A percentile compares a stretch with the other conserved stretches of the same genome.
Evolutionary conservation across 2,797 vertebrate species (phyloP).

Genomic region (Danio jaintianensis): DNA sequence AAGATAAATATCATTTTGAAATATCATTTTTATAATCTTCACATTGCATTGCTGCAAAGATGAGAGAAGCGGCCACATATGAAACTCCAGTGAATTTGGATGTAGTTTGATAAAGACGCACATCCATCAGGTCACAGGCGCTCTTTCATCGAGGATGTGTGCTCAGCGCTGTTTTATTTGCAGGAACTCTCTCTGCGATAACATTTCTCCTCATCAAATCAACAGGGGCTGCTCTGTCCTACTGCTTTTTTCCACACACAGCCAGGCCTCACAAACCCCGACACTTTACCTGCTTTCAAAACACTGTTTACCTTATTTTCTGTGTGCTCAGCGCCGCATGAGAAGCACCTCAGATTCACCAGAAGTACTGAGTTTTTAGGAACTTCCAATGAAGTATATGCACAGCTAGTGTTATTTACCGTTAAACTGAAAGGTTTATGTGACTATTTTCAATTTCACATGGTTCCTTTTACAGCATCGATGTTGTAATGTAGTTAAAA

Average conservation of each 20-base stretch:
- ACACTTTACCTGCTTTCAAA: conserved; percentile 74
- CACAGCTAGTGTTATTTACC: too few species aligned
- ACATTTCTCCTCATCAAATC: conserved; percentile 76
- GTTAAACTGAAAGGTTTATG: too few species aligned
- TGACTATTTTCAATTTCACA: too few species aligned
- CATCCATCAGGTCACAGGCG: conserved; percentile 16
- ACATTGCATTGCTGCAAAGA: too few species aligned
- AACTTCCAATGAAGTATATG: too few species aligned
- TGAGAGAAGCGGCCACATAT: too few species aligned
- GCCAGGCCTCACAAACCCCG: conserved; percentile 65
- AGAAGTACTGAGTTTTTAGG: not conserved
- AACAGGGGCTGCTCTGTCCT: conserved; percentile 74
- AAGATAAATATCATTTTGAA: too few species aligned
- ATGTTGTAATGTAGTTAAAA: too few species aligned
- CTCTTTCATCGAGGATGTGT: conserved; percentile 58
- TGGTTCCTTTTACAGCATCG: too few species aligned
- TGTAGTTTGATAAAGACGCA: conserved; percentile 45
- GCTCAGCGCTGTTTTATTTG: conserved; percentile 71
- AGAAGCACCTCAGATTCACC: conserved; percentile 47
- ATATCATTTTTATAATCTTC: too few species aligned
- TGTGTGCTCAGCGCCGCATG: conserved; percentile 17
- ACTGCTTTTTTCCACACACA: conserved; percentile 67
- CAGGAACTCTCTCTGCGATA: conserved; percentile 70
- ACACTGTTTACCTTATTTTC: conserved; percentile 55
- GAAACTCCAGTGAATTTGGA: conserved; percentile 33